These are phyloP conservation scores for Caenorhabditis auriculariae DNA, from an alignment of 2,888 invertebrate species.

Conservation along the genomic window DNA sequence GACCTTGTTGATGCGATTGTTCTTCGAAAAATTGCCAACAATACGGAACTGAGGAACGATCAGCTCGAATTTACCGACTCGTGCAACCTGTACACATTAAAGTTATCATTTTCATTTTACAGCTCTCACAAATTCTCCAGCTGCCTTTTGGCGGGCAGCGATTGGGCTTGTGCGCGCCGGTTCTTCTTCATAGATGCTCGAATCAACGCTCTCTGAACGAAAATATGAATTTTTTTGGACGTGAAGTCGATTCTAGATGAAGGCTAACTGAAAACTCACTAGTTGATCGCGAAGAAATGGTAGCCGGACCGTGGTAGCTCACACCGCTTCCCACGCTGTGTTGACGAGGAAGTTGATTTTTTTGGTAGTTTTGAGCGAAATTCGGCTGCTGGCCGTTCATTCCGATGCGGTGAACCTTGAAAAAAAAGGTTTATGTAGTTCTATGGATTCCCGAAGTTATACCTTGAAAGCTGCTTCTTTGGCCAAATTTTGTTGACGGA, in stretches of 20 bases:
- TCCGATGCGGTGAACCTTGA: constrained; percentile 23
- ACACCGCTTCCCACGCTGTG: background rate
- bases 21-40: constrained; percentile 34
- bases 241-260: background rate
- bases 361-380: constrained; percentile 23
- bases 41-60: constrained; percentile 37
- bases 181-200: constrained; percentile 41
- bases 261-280: constrained; percentile 7
- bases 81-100: constrained; percentile 23
- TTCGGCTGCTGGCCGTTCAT: constrained; percentile 16
- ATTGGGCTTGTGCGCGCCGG: constrained; percentile 30
- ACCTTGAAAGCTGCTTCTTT: constrained; percentile 28
- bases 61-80: constrained; percentile 25
- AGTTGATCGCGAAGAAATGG: too few relatives aligned
- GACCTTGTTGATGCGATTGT: constrained; percentile 42
- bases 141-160: constrained; percentile 26
- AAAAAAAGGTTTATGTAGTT: too few relatives aligned
- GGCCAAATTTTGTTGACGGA: constrained; percentile 28
- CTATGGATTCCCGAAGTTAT: too few relatives aligned
- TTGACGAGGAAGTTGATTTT: constrained; percentile 5
- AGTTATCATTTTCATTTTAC: background rate
- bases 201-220: constrained; percentile 20
- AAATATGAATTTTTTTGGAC: background rate
- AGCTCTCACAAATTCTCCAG: constrained; percentile 32
- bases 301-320: constrained; percentile 10